Percentiles rank a stretch among this genome's conserved stretches.
phyloP scores from a whole-genome alignment of 2,888 invertebrate species.

The Digitonthophagus gazella region DNA sequence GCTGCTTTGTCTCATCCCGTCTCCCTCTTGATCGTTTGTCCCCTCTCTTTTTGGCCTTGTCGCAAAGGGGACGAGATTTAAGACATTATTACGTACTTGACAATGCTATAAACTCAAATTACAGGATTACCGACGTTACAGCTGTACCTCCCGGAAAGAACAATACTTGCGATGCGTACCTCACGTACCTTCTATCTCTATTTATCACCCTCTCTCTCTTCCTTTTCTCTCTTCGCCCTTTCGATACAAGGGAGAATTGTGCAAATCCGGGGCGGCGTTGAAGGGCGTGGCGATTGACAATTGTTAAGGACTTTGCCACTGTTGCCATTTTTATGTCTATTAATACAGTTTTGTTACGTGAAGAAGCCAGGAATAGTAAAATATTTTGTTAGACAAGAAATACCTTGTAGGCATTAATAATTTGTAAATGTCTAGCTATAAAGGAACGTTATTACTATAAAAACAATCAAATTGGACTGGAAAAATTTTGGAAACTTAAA shows the following conservation, averaged over 20 bases:
- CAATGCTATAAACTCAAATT: constrained; percentile 44
- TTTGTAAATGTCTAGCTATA: too few relatives aligned
- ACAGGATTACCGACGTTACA: constrained; percentile 43
- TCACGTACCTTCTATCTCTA: neutral
- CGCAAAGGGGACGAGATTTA: constrained; percentile 43
- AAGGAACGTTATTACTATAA: too few relatives aligned
- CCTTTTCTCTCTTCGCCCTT: neutral
- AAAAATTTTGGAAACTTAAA: too few relatives aligned
- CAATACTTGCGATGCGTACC: constrained; percentile 10
- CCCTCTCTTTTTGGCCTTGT: neutral
- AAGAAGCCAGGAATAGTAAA: too few relatives aligned
- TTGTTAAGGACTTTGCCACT: constrained; percentile 25
- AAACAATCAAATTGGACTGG: too few relatives aligned
- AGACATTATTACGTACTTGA: constrained; percentile 45
- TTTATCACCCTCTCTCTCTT: neutral
- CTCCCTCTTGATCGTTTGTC: neutral
- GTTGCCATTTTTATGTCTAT: neutral
- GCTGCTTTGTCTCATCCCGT: neutral
- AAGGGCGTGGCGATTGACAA: constrained; percentile 33
- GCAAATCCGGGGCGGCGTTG: constrained; percentile 32
- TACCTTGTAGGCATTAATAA: too few relatives aligned
- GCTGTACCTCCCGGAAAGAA: constrained; percentile 21
- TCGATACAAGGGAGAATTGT: constrained; percentile 30
- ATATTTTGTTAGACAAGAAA: too few relatives aligned
- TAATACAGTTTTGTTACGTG: neutral